Evolutionary conservation across 2,113 vertebrate genomes (phyloP), one percentile per base, ranked within the genome.

Genomic region (Dasyurus viverrinus): DNA sequence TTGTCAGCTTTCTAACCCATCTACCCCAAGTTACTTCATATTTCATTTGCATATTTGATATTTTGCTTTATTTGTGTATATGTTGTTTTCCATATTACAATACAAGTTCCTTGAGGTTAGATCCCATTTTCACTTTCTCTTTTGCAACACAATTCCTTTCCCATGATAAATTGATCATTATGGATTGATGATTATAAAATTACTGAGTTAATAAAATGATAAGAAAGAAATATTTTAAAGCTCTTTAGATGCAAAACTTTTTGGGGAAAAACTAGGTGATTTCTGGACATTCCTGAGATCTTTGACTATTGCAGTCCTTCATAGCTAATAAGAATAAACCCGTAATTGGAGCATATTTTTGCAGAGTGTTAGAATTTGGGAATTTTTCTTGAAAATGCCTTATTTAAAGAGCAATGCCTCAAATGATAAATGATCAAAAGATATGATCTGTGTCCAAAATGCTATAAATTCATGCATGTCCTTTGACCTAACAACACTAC

Each of bases 161-260:
- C 36, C 68, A 42, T 84, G 16, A 68, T n/a, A 42, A 42, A 6
- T 42, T 84, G n/a, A 84, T n/a, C n/a, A 36, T 94, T 50, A n/a
- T 91, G 14, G 89, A 16, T n/a, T 96, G 48, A 24, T 89, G 93
- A 54, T 92, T 89, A 55, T 50, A 60, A 90, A 53, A 68, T 23
- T 52, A 36, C 6, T 47, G 53, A 94, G 89, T 91, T 76, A 93
- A 90, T 93, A 84, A 53, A 93, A 97, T 91, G 90, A 90, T 91
- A 94, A 96, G 92, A 93, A 10, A 91, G n/a, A 52, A 95, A 50
- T 25, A 93, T 95, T 54, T 50, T 94, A 19, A 46, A 53, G 53
- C 25, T n/a, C 53, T 96, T 96, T 94, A 76, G 46, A 92, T 96
- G 30, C 25, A 4, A 9, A 1, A 89, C 10, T 95, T 30, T 48